Base-by-base conservation (phyloP, 2,888 invertebrate species). In the Hyppa rectilinea region DNA sequence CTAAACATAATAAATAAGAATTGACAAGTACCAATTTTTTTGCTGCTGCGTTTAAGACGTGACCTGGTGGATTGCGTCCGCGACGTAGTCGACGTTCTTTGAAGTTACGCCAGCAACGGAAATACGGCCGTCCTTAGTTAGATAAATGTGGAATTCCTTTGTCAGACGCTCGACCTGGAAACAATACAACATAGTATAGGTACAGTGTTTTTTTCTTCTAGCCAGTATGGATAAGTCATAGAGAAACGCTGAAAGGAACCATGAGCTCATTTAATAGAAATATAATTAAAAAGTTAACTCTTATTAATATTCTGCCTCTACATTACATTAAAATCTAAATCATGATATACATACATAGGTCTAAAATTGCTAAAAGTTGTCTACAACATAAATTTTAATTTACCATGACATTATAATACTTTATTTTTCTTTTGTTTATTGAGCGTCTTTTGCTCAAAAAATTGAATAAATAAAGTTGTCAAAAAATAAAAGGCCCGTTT, bases 111-210 rank as follows among this genome's bases (percentile, higher is more conserved):
- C 99, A 68, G 99, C 99, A 96, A 99, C 98, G 5, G 99, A 99
- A 92, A 99, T 99, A 86, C 99, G 97, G 0, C 99, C 99, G 93
- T 99, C 99, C 93, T 99, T 99, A 0, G 99, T 99, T 82, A 99
- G 95, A 93, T 99, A 99, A 83, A 99, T 97, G 91, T 98, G 98
- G 96, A 97, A 98, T 38, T 99, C 98, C 89, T 99, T 99, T 0
- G 97, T 98, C 60, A 99, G 92, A 79, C 97, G 97, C 85, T 97
- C 98, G 65, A 98, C 98, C 98, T 98, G 93, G 50, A 96, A 94
- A 64, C n/a, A 64, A 34, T 40, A 38, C 0, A 64, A 45, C 20
- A 53, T 40, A 58, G n/a, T 36, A 62, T 29, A n/a, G n/a, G n/a
- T n/a, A 53, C 12, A 10, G 29, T 12, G 2, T 17, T 2, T 10